Evolutionary conservation across 1,140 invertebrate species (phyloP), one percentile per base, ranked within the genome.

Genomic region (Centruroides sculpturatus): DNA sequence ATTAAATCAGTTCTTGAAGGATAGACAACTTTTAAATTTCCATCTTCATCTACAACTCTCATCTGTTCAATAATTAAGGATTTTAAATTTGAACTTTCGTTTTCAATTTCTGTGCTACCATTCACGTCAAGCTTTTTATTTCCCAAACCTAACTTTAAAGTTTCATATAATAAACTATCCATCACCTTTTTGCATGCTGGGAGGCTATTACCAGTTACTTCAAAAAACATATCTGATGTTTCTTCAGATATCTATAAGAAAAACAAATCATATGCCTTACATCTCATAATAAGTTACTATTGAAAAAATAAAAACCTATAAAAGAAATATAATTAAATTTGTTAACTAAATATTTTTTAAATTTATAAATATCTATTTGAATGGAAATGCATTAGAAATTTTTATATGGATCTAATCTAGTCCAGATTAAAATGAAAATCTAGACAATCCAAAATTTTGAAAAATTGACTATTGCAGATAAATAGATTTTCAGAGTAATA

Each of bases 201-300:
- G 52, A 83, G 75, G 5, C 79, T 83, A n/a, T 74, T 68, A 62
- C 86, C 86, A 1, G 86, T 89, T 36, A 90, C 85, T 74, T 89
- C 87, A 35, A 89, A 71, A 46, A 90, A 74, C 68, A 89, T 81
- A n/a, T 77, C 70, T 64, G 77, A 82, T 34, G 83, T 87, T 4
- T 77, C 75, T 34, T 73, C 62, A 9, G 70, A 69, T 53, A 79
- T 74, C 76, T 78, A 60, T 47, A 69, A 63, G 64, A 58, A 49
- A 64, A 35, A 63, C n/a, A 59, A 60, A 35, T 48, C 48, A 23
- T 13, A 10, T 49, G 48, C 48, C 48, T 10, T n/a, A 49, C 1
- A 9, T 49, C 9, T n/a, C n/a, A n/a, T n/a, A n/a, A n/a, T n/a
- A n/a, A n/a, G n/a, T n/a, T n/a, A n/a, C n/a, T n/a, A n/a, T n/a